These are phyloP conservation scores for Nestor notabilis DNA, from an alignment of 2,113 vertebrate genomes.

Conservation along the genomic window DNA sequence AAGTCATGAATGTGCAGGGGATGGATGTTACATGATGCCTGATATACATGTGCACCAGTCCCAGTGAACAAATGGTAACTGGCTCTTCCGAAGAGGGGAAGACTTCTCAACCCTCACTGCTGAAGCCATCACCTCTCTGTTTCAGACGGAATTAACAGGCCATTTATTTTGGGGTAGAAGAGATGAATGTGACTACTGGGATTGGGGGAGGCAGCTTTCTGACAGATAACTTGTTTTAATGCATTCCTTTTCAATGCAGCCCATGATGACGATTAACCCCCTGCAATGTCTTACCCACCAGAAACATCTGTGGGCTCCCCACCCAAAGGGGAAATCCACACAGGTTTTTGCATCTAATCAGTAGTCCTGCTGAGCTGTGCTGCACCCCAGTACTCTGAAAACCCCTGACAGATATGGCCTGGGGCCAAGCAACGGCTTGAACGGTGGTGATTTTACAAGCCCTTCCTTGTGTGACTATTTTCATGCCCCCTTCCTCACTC, in stretches of 20 bases:
- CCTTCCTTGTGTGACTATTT: conserved; percentile 10
- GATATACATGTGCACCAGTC: neutral
- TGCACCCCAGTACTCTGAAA: neutral
- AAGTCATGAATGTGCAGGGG: accelerated
- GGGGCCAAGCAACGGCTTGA: neutral
- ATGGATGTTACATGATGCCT: neutral
- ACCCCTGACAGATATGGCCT: neutral
- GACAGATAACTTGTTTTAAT: neutral
- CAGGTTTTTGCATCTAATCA: neutral
- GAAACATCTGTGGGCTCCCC: neutral
- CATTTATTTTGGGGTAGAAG: neutral
- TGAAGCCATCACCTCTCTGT: neutral
- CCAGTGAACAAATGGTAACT: no score
- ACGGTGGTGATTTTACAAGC: neutral
- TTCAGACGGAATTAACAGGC: neutral
- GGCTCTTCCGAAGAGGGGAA: neutral
- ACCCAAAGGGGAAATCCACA: neutral
- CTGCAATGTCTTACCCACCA: neutral
- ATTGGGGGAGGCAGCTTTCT: neutral
- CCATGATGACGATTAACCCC: neutral
- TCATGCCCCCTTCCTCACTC: conserved; percentile 1
- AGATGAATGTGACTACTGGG: neutral
- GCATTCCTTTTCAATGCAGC: neutral
- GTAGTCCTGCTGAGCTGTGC: neutral
- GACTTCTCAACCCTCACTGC: neutral